phyloP scores from a whole-genome alignment of 2,888 invertebrate genomes.

The Pheosia tremula region DNA sequence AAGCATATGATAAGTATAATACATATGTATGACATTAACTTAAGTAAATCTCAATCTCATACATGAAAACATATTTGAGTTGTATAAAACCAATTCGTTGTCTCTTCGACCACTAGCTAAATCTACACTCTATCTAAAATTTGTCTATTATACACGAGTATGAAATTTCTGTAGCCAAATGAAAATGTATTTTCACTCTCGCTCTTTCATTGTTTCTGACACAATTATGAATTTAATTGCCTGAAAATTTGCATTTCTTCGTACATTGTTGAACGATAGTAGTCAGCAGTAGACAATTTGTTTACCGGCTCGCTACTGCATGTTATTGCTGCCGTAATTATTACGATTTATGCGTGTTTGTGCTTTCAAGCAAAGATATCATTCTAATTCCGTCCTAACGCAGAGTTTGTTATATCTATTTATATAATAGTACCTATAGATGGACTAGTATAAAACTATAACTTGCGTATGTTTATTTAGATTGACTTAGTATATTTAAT shows the following conservation, averaged over 20 bases:
- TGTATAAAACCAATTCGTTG: too few species aligned
- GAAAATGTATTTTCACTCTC: neutral
- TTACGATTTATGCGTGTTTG: neutral
- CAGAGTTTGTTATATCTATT: neutral
- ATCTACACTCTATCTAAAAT: too few species aligned
- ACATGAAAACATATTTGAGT: too few species aligned
- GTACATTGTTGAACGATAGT: neutral
- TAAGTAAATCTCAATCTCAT: too few species aligned
- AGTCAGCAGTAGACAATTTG: too few species aligned
- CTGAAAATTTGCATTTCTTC: neutral
- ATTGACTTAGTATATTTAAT: too few species aligned
- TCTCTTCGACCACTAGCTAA: too few species aligned
- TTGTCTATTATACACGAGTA: too few species aligned
- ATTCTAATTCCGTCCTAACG: neutral
- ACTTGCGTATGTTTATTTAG: too few species aligned
- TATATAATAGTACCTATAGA: neutral
- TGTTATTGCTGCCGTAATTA: neutral
- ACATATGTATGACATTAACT: too few species aligned
- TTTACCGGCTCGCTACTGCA: neutral
- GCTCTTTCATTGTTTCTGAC: neutral
- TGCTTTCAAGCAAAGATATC: neutral
- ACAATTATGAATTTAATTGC: neutral
- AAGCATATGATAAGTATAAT: too few species aligned
- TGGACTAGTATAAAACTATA: neutral
- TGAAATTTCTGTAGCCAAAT: too few species aligned